phyloP scores from a whole-genome alignment of 2,113 vertebrate species.

The Conger conger region DNA sequence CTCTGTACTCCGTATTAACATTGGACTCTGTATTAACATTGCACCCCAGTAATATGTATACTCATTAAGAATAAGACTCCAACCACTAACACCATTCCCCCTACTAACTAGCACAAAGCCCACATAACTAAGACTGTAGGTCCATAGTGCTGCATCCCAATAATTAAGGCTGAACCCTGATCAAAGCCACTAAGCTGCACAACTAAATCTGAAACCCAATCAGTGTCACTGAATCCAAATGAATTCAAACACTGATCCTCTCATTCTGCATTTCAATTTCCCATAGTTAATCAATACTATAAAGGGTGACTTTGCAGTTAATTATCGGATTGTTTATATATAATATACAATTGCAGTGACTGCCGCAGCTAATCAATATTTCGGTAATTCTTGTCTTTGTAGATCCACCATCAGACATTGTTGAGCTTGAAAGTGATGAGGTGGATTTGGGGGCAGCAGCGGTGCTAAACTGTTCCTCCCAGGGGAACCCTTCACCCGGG shows the following conservation, averaged over 20 bases:
- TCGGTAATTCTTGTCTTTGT: neutral
- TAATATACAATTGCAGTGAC: neutral
- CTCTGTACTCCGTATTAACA: too few relatives aligned
- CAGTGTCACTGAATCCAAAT: too few relatives aligned
- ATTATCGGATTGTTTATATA: neutral
- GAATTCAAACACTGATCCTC: neutral
- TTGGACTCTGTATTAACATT: too few relatives aligned
- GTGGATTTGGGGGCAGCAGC: slow-evolving; percentile 4
- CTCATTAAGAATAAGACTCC: neutral
- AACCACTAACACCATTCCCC: neutral
- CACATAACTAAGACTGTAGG: neutral
- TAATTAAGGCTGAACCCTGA: neutral
- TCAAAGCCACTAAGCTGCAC: neutral
- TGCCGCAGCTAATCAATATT: neutral
- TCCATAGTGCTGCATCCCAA: neutral
- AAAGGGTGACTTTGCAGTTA: neutral
- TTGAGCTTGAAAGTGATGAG: neutral
- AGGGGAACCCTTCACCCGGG: slow-evolving; percentile 32
- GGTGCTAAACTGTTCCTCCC: slow-evolving; percentile 46
- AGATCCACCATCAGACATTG: slow-evolving; percentile 32
- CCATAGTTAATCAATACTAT: too few relatives aligned
- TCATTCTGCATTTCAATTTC: neutral
- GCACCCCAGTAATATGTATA: too few relatives aligned
- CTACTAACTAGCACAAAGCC: neutral
- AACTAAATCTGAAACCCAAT: too few relatives aligned